Evolutionary conservation across 1,140 invertebrate genomes (phyloP), one percentile per base, ranked within the genome.

Genomic region (Aphidius ervi): DNA sequence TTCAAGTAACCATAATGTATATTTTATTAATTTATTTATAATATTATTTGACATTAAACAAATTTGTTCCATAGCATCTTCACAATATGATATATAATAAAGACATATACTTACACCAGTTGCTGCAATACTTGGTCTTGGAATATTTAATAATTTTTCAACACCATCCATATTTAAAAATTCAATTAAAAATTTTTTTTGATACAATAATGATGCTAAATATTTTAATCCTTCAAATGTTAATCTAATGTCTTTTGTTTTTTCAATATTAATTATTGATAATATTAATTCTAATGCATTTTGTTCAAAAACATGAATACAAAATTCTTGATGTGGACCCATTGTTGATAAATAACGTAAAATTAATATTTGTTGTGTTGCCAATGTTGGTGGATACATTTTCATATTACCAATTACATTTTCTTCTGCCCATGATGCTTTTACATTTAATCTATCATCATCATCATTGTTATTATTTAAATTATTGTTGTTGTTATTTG

Each of bases 141-240:
- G 92, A 5, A 98, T 91, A 72, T 93, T 88, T 4, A 98, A 77
- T 42, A 98, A 81, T 65, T 86, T 84, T 83, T 93, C 88, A 49
- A 98, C 74, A 4, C 95, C 95, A 46, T 88, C 88, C 67, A 87
- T 85, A 58, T 88, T 86, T 10, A 98, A 86, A 77, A 98, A 98
- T 75, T 98, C 95, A 7, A 97, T 87, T 0, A 93, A 93, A 82
- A 98, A 98, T 75, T 98, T 98, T 78, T 98, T 98, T 76, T 98
- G 96, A 70, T 95, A 98, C 0, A 98, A 81, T 49, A 98, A 76
- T 3, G 95, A 91, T 0, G 94, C 91, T 5, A 98, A 81, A 78
- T 97, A 99, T 81, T 96, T 90, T 0, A 95, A 81, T 3, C 95
- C 94, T 78, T 98, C 96, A 81, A 98, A 98, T 2, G 94, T 94